Conservation (phyloP, 2,113 vertebrate species). For the Epinephelus cyanopodus region DNA sequence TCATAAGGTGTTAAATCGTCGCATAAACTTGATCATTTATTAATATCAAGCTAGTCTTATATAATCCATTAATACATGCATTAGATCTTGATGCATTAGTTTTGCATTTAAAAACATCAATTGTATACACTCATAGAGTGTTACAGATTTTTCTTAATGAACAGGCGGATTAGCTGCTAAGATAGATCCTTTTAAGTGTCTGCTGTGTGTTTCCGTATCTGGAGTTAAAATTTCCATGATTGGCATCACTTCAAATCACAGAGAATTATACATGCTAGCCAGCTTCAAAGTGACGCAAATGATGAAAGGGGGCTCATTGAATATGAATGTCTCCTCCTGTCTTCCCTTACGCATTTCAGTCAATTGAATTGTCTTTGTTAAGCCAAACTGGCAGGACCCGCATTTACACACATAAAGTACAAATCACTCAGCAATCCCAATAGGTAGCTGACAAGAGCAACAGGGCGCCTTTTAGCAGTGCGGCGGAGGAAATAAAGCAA, state of each 20-base stretch:
- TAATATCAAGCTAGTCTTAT: not conserved
- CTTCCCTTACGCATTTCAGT: constrained; percentile 48
- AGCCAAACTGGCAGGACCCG: constrained; percentile 71
- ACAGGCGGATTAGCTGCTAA: constrained; percentile 15
- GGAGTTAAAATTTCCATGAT: constrained; percentile 63
- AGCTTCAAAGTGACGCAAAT: constrained; percentile 74
- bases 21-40: constrained; percentile 19
- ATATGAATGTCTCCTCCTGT: constrained; percentile 71
- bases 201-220: constrained; percentile 47
- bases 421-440: constrained; percentile 58
- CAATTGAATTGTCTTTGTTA: constrained; percentile 70
- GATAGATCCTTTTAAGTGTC: constrained; percentile 30
- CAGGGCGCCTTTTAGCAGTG: constrained; percentile 38
- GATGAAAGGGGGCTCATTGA: constrained; percentile 74
- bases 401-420: constrained; percentile 64
- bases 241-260: constrained; percentile 75
- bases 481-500: constrained; percentile 32
- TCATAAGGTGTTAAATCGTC: constrained; percentile 22
- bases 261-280: constrained; percentile 78
- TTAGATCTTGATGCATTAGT: constrained; percentile 5
- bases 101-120: constrained; percentile 24
- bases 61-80: constrained; percentile 14
- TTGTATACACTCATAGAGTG: constrained; percentile 14
- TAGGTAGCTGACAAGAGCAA: constrained; percentile 55
- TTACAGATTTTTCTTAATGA: constrained; percentile 43